Base-by-base conservation (phyloP, 2,888 invertebrate species). In the Synanthedon formicaeformis region DNA sequence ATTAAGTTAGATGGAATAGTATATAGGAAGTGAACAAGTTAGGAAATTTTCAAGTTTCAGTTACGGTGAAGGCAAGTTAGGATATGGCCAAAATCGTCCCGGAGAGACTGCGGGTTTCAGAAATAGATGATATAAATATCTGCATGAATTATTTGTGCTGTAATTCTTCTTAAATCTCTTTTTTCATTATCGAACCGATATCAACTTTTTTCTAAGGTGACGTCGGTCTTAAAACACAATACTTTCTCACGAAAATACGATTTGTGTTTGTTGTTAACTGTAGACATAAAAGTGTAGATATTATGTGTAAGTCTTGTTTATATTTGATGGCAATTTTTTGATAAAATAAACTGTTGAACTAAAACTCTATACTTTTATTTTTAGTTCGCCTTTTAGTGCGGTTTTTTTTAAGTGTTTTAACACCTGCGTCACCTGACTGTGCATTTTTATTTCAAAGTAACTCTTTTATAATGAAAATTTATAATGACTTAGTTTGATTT, bases 161-260 rank as follows among this genome's bases (percentile, higher is more conserved):
- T 34, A 34, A 34, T 34, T 34, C 10, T 34, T 34, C 34, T 34
- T 34, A 34, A 34, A 10, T 34, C 5, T n/a, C 2, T 34, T 10
- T 34, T 10, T 2, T 34, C 34, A 23, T 34, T 34, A 34, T 34
- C 34, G 8, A 34, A 34, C 34, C 34, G 34, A 34, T 34, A 34
- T 34, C 34, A 34, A 34, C 34, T 34, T 34, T 8, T 34, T 34
- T 34, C 34, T 4, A 13, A 68, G 73, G 73, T 66, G 78, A 75
- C 65, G 81, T 83, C 80, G 82, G 83, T 82, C 78, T 82, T 84
- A 83, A 83, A 82, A 78, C 80, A 69, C 64, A 23, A 14, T 54
- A n/a, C 40, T n/a, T 40, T 51, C 40, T 23, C n/a, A 34, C 12
- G 11, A 49, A 16, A 49, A 49, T 10, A 18, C 5, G 45, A 45